Evolutionary conservation across 2,113 vertebrate genomes (phyloP), one percentile per base, ranked within the genome.

Genomic region (Nicator chloris): DNA sequence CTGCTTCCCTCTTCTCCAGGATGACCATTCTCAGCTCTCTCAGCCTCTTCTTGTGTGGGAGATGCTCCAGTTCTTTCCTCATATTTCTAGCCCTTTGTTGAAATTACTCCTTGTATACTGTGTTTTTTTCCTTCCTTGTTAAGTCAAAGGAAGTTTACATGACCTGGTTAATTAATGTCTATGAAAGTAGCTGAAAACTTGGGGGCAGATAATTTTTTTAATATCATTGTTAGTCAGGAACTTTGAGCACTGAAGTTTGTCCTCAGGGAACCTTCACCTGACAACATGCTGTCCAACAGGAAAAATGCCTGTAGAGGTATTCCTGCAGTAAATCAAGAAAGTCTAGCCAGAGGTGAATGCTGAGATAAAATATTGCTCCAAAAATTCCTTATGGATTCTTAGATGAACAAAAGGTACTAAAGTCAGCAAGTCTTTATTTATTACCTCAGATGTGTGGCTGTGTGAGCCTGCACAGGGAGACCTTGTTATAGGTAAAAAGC

Each of bases 311-410:
- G 0, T 2, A 21, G 51, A 78, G 16, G 9, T 39, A 13, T 44
- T 69, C 23, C 28, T 76, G 49, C 19, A 76, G 78, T 56, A 90
- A 87, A 87, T 51, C 14, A 64, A 75, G 57, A 12, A 68, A 45
- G 24, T 28, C 50, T 92, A 53, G 40, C 44, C 31, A 49, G 86
- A 91, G 63, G 18, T 54, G 44, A 93, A 66, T 42, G 33, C 63
- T 40, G 75, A 90, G 71, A 39, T 39, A 86, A 96, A 95, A 86
- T 66, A 84, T 26, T 87, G 63, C 66, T 80, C 82, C 71, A 91
- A 88, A 86, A 86, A 63, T 45, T 93, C 42, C 82, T 88, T 56
- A 78, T 10, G 5, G 63, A 81, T 24, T 75, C 49, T 65, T 81
- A 77, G 56, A 78, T 71, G 78, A 93, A 71, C 47, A 91, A 91